Percentiles rank a stretch among this genome's conserved stretches.
Evolutionary conservation across 2,888 invertebrate species (phyloP).

Genomic region (Apamea crenata): DNA sequence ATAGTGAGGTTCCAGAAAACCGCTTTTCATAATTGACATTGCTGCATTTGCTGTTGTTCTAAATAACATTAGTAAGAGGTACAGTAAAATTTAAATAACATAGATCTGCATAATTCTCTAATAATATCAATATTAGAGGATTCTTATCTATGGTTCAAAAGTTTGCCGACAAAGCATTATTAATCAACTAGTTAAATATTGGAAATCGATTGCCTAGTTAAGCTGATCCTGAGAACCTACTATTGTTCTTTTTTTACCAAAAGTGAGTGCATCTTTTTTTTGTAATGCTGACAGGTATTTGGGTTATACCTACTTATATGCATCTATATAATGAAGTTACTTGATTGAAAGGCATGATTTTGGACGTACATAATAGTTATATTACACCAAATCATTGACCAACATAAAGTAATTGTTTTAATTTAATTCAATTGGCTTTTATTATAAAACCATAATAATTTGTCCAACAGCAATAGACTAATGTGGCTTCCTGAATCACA

Average conservation of each 20-base stretch:
- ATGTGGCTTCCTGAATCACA: conserved; percentile 9
- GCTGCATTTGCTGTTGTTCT: neutral
- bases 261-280: conserved; percentile 20
- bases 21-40: neutral
- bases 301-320: neutral
- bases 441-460: conserved; percentile 43
- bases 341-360: neutral
- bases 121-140: neutral
- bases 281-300: neutral
- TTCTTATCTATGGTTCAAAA: neutral
- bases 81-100: neutral
- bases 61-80: neutral
- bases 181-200: neutral
- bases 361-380: neutral
- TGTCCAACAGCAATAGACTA: conserved; percentile 20
- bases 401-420: neutral
- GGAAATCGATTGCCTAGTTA: neutral
- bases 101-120: neutral
- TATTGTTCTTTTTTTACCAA: neutral
- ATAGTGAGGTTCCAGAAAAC: conserved; percentile 9
- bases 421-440: conserved; percentile 29
- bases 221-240: conserved; percentile 2
- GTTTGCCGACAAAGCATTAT: neutral
- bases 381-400: neutral
- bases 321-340: neutral